Conservation (phyloP, 2,888 invertebrate species). For the Sinotaia quadrata region DNA sequence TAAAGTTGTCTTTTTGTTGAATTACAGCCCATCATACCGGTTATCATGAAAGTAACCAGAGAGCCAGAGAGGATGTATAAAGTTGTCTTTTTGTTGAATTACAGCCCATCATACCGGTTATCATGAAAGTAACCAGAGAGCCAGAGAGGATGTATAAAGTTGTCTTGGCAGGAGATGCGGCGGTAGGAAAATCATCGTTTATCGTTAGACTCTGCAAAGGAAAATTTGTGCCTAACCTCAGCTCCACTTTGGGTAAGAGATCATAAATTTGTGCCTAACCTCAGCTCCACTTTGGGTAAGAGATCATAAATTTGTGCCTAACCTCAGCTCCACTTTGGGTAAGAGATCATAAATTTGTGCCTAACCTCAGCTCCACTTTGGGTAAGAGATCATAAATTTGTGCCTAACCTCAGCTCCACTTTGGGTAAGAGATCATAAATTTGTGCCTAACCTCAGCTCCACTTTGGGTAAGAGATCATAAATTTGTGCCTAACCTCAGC, state of each 20-base stretch:
- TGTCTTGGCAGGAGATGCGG: conserved; percentile 78
- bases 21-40: conserved; percentile 11
- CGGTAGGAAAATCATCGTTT: conserved; percentile 78
- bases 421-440: too few species aligned
- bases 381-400: too few species aligned
- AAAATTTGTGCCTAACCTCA: conserved; percentile 75
- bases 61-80: conserved; percentile 77
- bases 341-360: too few species aligned
- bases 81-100: conserved; percentile 76
- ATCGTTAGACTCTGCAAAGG: conserved; percentile 77
- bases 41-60: conserved; percentile 32
- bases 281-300: too few species aligned
- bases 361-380: too few species aligned
- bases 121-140: conserved; percentile 43
- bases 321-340: too few species aligned
- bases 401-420: too few species aligned
- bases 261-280: too few species aligned
- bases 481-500: too few species aligned
- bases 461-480: too few species aligned
- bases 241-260: conserved; percentile 76
- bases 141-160: conserved; percentile 78
- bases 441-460: too few species aligned
- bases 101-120: conserved; percentile 6
- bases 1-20: conserved; percentile 78
- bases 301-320: too few species aligned